Evolutionary conservation across 2,888 invertebrate species (phyloP).

Genomic region (Pristionchus entomophagus): DNA sequence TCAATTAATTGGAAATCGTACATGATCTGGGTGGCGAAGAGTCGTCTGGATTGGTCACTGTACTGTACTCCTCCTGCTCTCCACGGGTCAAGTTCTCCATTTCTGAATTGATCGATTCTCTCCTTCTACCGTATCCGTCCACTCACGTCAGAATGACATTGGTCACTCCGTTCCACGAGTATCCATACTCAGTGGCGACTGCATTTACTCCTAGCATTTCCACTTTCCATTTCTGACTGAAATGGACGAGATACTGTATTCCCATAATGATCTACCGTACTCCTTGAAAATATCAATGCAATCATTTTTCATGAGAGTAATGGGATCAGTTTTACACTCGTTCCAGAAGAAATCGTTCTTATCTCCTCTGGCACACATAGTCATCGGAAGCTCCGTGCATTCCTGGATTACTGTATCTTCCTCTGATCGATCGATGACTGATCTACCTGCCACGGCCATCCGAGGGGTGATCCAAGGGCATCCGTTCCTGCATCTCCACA

Average conservation of each 20-base stretch:
- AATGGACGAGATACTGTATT: not conserved
- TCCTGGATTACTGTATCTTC: slow-evolving; percentile 79
- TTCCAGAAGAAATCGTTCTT: slow-evolving; percentile 88
- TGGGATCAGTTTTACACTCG: slow-evolving; percentile 50
- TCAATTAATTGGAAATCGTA: not conserved
- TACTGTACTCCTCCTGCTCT: slow-evolving; percentile 76
- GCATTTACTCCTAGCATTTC: slow-evolving; percentile 59
- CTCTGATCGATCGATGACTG: not conserved
- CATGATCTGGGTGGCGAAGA: slow-evolving; percentile 57
- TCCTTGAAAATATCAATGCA: not conserved
- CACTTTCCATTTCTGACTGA: slow-evolving; percentile 55
- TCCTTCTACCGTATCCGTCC: not conserved
- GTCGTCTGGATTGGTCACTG: slow-evolving; percentile 51
- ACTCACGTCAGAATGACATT: slow-evolving; percentile 68
- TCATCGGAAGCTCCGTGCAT: slow-evolving; percentile 97
- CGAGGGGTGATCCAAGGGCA: slow-evolving; percentile 56
- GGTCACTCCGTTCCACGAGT: slow-evolving; percentile 58
- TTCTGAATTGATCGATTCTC: slow-evolving; percentile 72
- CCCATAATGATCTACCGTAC: not conserved
- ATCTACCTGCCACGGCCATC: slow-evolving; percentile 65
- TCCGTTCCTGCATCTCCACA: slow-evolving; percentile 63
- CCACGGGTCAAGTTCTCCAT: slow-evolving; percentile 79
- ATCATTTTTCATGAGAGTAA: not conserved
- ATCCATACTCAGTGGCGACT: slow-evolving; percentile 61
- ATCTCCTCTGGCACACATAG: slow-evolving; percentile 86